Evolutionary conservation across 2,888 invertebrate genomes (phyloP).

Genomic region (Troides helena): DNA sequence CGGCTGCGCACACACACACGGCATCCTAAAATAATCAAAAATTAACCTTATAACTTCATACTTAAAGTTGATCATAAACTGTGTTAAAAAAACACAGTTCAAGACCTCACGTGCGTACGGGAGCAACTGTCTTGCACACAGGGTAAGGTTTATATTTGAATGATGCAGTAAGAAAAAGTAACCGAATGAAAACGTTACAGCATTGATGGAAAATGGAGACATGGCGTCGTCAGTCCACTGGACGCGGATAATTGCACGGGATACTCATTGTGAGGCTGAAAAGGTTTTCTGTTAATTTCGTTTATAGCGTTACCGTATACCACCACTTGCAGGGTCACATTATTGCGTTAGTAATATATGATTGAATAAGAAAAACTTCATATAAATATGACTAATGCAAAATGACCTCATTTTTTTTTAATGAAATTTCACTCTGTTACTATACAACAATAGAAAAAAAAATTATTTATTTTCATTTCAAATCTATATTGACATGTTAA

Average conservation of each 20-base stretch:
- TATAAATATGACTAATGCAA: too few species aligned
- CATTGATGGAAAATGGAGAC: slow-evolving; percentile 63
- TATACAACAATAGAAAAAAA: too few species aligned
- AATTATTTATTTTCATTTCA: too few species aligned
- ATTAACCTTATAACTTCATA: slow-evolving; percentile 34
- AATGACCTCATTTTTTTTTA: too few species aligned
- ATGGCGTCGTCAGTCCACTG: slow-evolving; percentile 61
- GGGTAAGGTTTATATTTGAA: slow-evolving; percentile 39
- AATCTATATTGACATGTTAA: too few species aligned
- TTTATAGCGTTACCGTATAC: too few species aligned
- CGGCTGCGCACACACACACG: slow-evolving; percentile 64
- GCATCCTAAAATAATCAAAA: slow-evolving; percentile 31
- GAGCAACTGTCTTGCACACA: not conserved
- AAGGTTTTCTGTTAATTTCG: too few species aligned
- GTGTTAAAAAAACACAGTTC: slow-evolving; percentile 32
- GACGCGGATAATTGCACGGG: slow-evolving; percentile 39
- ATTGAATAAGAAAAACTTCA: too few species aligned
- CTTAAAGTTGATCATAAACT: slow-evolving; percentile 44
- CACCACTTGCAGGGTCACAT: too few species aligned
- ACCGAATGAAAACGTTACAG: slow-evolving; percentile 53
- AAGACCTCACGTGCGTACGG: slow-evolving; percentile 27
- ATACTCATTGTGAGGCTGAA: slow-evolving; percentile 29
- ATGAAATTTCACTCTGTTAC: too few species aligned
- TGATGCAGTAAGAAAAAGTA: slow-evolving; percentile 25
- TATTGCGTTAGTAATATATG: too few species aligned